Base-by-base conservation (phyloP, 1,140 invertebrate species). In the Zophobas atratus region DNA sequence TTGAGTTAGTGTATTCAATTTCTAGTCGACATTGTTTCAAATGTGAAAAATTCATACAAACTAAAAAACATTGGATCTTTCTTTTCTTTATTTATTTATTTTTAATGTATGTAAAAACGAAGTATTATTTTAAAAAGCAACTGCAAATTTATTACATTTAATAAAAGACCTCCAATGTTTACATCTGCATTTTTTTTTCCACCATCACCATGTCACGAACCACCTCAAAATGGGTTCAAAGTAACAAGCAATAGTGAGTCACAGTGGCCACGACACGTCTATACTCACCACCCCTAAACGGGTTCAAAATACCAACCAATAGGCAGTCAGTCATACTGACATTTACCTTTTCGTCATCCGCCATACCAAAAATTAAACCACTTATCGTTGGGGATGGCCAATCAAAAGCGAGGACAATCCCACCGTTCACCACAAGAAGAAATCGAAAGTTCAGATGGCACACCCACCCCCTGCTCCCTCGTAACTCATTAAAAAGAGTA, bases 111-210 rank as follows among this genome's bases (percentile, higher is more conserved):
- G 70, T 79, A 81, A 82, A 82, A 76, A 82, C 77, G 77, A 81
- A 83, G 80, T 84, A 82, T 83, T 82, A 82, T 82, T 83, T 79
- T 78, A 81, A 60, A 56, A 56, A 34, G 53, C 55, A 56, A 81
- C 75, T 78, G 80, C 80, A 84, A 78, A 79, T 84, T 84, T 83
- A 81, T 83, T 82, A 82, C 76, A 79, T 78, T 82, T 81, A 83
- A 83, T 84, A 83, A 84, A 84, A 82, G 82, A 83, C 82, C 81
- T 83, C 83, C 82, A 84, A 83, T 82, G 76, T 79, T 79, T 8
- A 55, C 4, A 6, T 6, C 55, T 73, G 33, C 32, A 49, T 80
- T 72, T 72, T 76, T 78, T 70, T 56, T 35, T 56, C 39, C 57
- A 39, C 48, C 48, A 53, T 74, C 38, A 41, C 43, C n/a, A 53